Evolutionary conservation across 2,113 vertebrate genomes (phyloP), one percentile per base, ranked within the genome.

Genomic region (Pheucticus melanocephalus): DNA sequence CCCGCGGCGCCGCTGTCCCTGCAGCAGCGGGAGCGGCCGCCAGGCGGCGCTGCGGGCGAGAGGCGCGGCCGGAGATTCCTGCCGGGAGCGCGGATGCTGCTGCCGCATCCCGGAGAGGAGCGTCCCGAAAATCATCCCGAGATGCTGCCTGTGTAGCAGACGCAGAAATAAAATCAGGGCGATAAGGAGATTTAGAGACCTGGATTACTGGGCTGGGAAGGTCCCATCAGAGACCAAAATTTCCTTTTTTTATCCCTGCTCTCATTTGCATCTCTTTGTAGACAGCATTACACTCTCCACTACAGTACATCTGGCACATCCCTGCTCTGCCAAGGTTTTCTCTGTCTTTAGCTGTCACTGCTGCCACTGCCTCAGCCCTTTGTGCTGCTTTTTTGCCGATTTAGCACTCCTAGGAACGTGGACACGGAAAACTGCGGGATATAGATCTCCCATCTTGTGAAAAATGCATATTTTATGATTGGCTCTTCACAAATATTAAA

Each of bases 21-120:
- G 82, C 60, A 35, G 0, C 2, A 0, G 3, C 6, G 2, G 51
- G 13, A 5, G 71, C 33, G 47, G 57, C 30, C 86, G 9, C 19
- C 15, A 8, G 69, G 77, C 33, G 77, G 39, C 77, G 44, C 86
- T 71, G 57, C n/a, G 33, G 33, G 53, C 18, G 18, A 18, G 51
- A 15, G 9, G 30, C 51, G 51, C 30, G 18, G 5, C 3, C 12
- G 12, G 11, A 1, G 30, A 0, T 13, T 15, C 45, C 22, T 1
- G 68, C 42, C 31, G 3, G 4, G 20, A 65, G 8, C 2, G 11
- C 21, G 5, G 11, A 0, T 0, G 47, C 30, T 2, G 42, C 28
- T 53, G 51, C 1, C 42, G 1, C 35, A 0, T 5, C 28, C 5
- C 3, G 75, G 45, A 15, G 40, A 4, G 1, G 4, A 2, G 0